These are phyloP conservation scores for Brachionus calyciflorus DNA, from an alignment of 1,140 invertebrate genomes.

Conservation along the genomic window DNA sequence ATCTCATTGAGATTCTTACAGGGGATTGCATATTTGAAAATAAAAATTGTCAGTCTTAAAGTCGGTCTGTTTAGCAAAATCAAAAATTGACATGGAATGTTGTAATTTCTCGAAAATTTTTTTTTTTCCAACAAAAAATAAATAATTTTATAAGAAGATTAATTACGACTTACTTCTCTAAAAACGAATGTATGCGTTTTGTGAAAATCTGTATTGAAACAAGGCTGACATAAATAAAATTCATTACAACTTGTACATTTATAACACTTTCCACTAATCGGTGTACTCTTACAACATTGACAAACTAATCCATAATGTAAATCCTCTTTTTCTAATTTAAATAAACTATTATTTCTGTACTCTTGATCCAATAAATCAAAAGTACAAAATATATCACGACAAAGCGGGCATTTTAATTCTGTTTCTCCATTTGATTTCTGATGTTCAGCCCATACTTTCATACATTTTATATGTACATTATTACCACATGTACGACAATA, in stretches of 20 bases:
- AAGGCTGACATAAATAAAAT: slow-evolving; percentile 56
- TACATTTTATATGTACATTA: slow-evolving; percentile 61
- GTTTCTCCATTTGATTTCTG: slow-evolving; percentile 55
- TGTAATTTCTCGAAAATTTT: too few species aligned
- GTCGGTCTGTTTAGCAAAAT: too few species aligned
- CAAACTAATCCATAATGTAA: slow-evolving; percentile 55
- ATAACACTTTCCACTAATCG: slow-evolving; percentile 61
- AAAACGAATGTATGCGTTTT: slow-evolving; percentile 57
- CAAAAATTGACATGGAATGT: too few species aligned
- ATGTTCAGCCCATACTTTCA: slow-evolving; percentile 61
- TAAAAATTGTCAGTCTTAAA: too few species aligned
- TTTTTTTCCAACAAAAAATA: too few species aligned
- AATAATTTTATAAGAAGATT: neutral
- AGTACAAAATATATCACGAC: slow-evolving; percentile 60
- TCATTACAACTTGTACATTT: slow-evolving; percentile 56
- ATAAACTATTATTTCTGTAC: slow-evolving; percentile 51
- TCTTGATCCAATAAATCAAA: slow-evolving; percentile 56
- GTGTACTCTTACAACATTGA: slow-evolving; percentile 53
- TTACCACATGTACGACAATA: slow-evolving; percentile 62
- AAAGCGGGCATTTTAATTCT: slow-evolving; percentile 58
- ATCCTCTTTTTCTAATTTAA: slow-evolving; percentile 48
- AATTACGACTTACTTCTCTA: slow-evolving; percentile 55
- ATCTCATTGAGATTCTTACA: too few species aligned
- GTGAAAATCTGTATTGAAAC: slow-evolving; percentile 59
- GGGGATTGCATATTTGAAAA: too few species aligned